A percentile compares a stretch with the other conserved stretches of the same genome.
These are phyloP conservation scores for Branchellion lobata DNA, from an alignment of 2,888 invertebrate genomes.

Conservation along the genomic window DNA sequence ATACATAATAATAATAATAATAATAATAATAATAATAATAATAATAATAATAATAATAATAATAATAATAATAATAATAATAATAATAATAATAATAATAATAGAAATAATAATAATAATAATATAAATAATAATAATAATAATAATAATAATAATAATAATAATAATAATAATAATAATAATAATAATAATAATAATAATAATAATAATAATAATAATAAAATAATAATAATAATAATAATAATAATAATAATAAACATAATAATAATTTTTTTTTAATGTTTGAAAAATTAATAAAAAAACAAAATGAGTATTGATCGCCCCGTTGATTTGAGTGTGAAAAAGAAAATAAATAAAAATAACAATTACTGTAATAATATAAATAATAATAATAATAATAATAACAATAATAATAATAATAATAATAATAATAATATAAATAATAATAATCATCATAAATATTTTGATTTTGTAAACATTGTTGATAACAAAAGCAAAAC, in stretches of 20 bases:
- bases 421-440: slow-evolving; percentile 8
- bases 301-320: too few relatives aligned
- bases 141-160: slow-evolving; percentile 20
- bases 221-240: background rate
- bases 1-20: too few relatives aligned
- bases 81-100: too few relatives aligned
- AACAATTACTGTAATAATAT: background rate
- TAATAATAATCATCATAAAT: background rate
- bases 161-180: slow-evolving; percentile 17
- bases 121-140: background rate
- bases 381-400: slow-evolving; percentile 1
- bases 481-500: background rate
- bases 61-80: too few relatives aligned
- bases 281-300: background rate
- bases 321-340: too few relatives aligned
- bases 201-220: slow-evolving; percentile 17
- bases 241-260: background rate
- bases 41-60: too few relatives aligned
- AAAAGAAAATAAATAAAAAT: too few relatives aligned
- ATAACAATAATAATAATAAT: slow-evolving; percentile 27
- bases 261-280: background rate
- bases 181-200: slow-evolving; percentile 17
- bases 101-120: too few relatives aligned
- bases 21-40: too few relatives aligned
- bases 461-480: background rate